These are phyloP conservation scores for Cryptoleucopteryx plumbea DNA, from an alignment of 2,113 vertebrate species.

Conservation along the genomic window DNA sequence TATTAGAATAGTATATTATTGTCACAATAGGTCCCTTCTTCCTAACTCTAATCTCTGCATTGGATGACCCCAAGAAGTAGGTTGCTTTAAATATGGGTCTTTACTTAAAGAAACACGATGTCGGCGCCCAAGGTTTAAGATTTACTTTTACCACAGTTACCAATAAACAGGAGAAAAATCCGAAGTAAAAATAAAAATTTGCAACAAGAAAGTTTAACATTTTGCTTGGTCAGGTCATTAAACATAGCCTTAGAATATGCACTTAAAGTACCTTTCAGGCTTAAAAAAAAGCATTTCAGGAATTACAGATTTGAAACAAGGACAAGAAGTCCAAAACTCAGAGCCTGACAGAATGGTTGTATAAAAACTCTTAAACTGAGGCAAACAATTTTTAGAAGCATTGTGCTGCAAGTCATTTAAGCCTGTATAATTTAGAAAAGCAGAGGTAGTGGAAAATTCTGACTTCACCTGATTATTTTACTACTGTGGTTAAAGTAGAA, in stretches of 20 bases:
- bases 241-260: neutral
- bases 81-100: neutral
- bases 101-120: neutral
- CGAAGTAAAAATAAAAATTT: neutral
- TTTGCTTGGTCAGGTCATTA: neutral
- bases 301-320: neutral
- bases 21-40: neutral
- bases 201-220: neutral
- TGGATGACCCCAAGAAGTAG: neutral
- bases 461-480: neutral
- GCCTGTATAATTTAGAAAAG: neutral
- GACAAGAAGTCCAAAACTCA: neutral
- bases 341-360: neutral
- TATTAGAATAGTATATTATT: neutral
- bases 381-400: neutral
- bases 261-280: neutral
- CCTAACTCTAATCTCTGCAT: neutral
- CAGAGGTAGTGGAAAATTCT: neutral
- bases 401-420: rapidly evolving
- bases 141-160: neutral
- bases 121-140: neutral
- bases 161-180: neutral
- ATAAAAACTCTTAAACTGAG: neutral
- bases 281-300: neutral
- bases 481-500: neutral